Percentiles rank a stretch among this genome's conserved stretches.
Evolutionary conservation across 2,797 vertebrate genomes (phyloP).

Genomic region (Lepus townsendii): DNA sequence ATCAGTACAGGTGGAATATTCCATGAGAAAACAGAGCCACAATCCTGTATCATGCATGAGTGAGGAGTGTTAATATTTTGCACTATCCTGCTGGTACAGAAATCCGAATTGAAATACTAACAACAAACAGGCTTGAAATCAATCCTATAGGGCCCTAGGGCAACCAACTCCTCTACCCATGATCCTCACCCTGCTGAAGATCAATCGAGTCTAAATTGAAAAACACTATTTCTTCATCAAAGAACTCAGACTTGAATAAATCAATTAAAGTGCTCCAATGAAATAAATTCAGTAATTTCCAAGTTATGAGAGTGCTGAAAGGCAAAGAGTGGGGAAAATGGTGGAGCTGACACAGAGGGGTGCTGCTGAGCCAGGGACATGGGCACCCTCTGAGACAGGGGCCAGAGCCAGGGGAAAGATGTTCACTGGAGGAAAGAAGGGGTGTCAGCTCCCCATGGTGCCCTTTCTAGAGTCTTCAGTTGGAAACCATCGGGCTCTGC

Average conservation of each 20-base stretch:
- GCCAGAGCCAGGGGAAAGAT: neutral
- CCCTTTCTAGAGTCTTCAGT: neutral
- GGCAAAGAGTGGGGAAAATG: neutral
- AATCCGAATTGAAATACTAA: conserved; percentile 34
- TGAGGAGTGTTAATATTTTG: neutral
- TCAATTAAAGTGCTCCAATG: neutral
- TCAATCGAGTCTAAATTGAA: neutral
- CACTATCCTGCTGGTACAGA: neutral
- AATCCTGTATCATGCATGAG: neutral
- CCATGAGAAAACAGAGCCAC: neutral
- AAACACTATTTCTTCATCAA: neutral
- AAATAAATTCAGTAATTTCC: conserved; percentile 13
- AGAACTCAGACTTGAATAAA: conserved; percentile 1
- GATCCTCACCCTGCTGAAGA: neutral
- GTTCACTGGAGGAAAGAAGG: neutral
- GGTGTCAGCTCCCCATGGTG: neutral
- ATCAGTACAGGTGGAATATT: neutral
- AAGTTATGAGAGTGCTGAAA: neutral
- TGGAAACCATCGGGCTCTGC: neutral
- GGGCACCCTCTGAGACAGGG: neutral
- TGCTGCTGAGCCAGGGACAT: neutral
- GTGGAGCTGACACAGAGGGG: neutral
- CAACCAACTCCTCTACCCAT: neutral
- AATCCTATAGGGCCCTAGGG: neutral
- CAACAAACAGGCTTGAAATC: neutral